phyloP scores from a whole-genome alignment of 2,888 invertebrate species.

The Pachymerium ferrugineum region DNA sequence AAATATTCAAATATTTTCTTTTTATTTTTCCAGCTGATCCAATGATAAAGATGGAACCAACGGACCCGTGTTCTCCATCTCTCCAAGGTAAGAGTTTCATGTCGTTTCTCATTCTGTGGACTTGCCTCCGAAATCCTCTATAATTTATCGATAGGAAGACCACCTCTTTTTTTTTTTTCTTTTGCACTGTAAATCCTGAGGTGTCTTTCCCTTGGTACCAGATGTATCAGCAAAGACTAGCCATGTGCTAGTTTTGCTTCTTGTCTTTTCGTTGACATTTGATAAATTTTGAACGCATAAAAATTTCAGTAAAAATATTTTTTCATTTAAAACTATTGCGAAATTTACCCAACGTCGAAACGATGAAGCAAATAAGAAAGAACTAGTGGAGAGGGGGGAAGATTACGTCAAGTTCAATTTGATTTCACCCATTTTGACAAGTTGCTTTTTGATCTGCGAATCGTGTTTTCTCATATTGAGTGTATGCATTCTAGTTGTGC shows the following conservation, averaged over 20 bases:
- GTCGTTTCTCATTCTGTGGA: conserved; percentile 30
- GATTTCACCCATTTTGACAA: too few relatives aligned
- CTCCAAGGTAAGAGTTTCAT: conserved; percentile 33
- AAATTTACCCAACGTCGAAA: too few relatives aligned
- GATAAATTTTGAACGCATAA: too few relatives aligned
- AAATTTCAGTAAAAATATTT: too few relatives aligned
- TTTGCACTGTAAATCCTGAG: conserved; percentile 20
- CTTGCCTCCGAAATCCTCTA: conserved; percentile 32
- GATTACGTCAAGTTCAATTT: too few relatives aligned
- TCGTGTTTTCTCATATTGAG: too few relatives aligned
- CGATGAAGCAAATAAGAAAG: too few relatives aligned
- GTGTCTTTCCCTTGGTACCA: conserved; percentile 17
- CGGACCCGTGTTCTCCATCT: conserved; percentile 33
- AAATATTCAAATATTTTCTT: conserved; percentile 23
- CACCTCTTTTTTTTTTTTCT: neutral
- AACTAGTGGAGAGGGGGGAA: too few relatives aligned
- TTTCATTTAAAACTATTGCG: too few relatives aligned
- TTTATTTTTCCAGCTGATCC: conserved; percentile 33
- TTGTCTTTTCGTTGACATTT: neutral
- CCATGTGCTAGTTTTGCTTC: neutral
- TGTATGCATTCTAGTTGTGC: conserved; percentile 1
- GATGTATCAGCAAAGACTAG: neutral
- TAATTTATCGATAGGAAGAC: conserved; percentile 32
- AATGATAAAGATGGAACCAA: conserved; percentile 34
- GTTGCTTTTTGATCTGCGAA: too few relatives aligned